These are phyloP conservation scores for Meiosimyza platycephala DNA, from an alignment of 2,888 invertebrate genomes.

Conservation along the genomic window DNA sequence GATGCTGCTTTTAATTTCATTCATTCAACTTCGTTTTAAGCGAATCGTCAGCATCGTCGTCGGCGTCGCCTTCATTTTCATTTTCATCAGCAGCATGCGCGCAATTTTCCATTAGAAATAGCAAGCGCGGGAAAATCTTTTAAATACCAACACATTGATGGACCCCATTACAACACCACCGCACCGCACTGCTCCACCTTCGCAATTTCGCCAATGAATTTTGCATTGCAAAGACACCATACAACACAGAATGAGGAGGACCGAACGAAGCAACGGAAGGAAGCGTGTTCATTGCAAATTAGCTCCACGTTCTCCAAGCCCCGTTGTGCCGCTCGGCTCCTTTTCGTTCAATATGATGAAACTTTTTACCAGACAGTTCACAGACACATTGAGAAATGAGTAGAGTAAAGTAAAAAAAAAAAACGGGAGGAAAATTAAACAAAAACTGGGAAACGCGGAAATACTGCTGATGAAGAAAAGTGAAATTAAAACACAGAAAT, in stretches of 20 bases:
- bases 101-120: conserved; percentile 10
- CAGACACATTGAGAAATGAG: conserved; percentile 14
- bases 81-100: conserved; percentile 1
- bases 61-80: conserved; percentile 15
- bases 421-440: neutral
- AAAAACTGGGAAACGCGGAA: neutral
- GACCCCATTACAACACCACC: neutral
- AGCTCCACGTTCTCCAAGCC: conserved; percentile 27
- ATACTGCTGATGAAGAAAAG: conserved; percentile 25
- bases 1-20: conserved; percentile 62
- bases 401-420: conserved; percentile 5
- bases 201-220: neutral
- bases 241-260: conserved; percentile 11
- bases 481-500: conserved; percentile 29
- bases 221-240: conserved; percentile 16
- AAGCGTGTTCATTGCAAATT: conserved; percentile 33
- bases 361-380: conserved; percentile 28
- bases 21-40: conserved; percentile 54
- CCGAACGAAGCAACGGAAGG: neutral
- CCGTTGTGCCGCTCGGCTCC: conserved; percentile 1
- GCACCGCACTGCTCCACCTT: neutral
- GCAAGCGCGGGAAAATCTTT: conserved; percentile 33
- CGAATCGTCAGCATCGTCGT: conserved; percentile 47
- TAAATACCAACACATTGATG: conserved; percentile 32
- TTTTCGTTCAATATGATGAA: conserved; percentile 7